Conservation (phyloP, 2,113 vertebrate species). For the Proteles cristata region DNA sequence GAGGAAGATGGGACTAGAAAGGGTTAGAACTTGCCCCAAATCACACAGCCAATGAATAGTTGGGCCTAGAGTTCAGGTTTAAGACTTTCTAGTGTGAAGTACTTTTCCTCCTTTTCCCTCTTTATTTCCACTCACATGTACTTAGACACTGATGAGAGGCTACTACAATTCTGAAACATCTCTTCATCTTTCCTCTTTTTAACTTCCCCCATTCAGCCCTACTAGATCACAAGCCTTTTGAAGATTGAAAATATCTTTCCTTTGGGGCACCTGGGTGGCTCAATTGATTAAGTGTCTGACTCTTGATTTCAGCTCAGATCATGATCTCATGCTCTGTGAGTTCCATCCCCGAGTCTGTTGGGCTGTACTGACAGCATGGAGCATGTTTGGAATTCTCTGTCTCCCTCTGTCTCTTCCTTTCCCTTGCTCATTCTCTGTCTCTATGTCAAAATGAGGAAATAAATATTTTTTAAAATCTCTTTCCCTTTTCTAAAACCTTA, state of each 20-base stretch:
- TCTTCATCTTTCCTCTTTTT: neutral
- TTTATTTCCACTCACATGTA: neutral
- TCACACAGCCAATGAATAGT: neutral
- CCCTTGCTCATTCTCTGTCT: too few relatives aligned
- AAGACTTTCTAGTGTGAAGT: neutral
- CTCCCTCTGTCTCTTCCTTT: too few relatives aligned
- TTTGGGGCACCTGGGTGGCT: neutral
- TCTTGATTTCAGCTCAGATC: too few relatives aligned
- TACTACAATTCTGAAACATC: neutral
- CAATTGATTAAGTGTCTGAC: too few relatives aligned
- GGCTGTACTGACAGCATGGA: too few relatives aligned
- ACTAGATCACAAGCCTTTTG: neutral
- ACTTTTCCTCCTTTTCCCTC: neutral
- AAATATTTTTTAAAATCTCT: neutral
- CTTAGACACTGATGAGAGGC: neutral
- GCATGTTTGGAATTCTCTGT: too few relatives aligned
- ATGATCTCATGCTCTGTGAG: too few relatives aligned
- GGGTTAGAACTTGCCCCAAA: neutral
- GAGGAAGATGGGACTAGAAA: neutral
- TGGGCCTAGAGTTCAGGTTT: neutral
- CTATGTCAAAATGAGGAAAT: too few relatives aligned
- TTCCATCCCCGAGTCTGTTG: too few relatives aligned
- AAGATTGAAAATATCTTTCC: conserved; percentile 26
- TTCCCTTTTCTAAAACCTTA: neutral
- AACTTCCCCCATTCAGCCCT: neutral